Conservation (phyloP, 2,113 vertebrate genomes). For the Cryptotis parvus region DNA sequence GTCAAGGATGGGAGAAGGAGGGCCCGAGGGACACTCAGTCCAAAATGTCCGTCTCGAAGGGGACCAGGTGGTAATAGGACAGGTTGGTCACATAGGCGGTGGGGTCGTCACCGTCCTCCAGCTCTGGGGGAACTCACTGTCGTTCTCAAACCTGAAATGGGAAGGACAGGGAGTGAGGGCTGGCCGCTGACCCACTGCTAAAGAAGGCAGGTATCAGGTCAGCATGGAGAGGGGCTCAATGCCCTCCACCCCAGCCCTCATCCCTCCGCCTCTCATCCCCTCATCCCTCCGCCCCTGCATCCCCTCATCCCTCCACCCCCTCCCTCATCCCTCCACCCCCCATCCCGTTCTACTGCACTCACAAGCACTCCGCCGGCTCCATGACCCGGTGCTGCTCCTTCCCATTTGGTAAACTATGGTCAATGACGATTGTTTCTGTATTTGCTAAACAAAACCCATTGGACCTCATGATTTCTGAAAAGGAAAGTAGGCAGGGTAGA, state of each 20-base stretch:
- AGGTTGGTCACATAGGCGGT: slow-evolving; percentile 97
- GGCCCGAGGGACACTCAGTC: slow-evolving; percentile 87
- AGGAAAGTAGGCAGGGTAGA: slow-evolving; percentile 54
- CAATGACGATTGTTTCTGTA: slow-evolving; percentile 97
- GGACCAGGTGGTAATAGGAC: slow-evolving; percentile 97
- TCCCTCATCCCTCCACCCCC: too few relatives aligned
- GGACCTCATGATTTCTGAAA: slow-evolving; percentile 97
- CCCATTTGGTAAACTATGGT: slow-evolving; percentile 92
- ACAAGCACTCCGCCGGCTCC: slow-evolving; percentile 93
- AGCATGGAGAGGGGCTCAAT: too few relatives aligned
- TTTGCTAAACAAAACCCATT: slow-evolving; percentile 99
- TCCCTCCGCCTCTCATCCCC: too few relatives aligned
- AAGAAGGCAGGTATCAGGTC: too few relatives aligned
- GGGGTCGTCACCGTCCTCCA: slow-evolving; percentile 91
- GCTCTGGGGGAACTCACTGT: slow-evolving; percentile 91
- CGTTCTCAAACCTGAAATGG: slow-evolving; percentile 92
- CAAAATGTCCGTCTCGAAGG: slow-evolving; percentile 97
- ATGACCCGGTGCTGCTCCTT: slow-evolving; percentile 93
- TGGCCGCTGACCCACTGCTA: too few relatives aligned
- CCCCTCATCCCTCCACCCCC: too few relatives aligned
- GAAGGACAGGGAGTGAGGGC: neutral
- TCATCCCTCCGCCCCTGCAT: too few relatives aligned
- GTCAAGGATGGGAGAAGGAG: neutral
- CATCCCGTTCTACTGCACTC: slow-evolving; percentile 78
- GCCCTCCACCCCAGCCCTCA: too few relatives aligned